Conservation (phyloP, 2,797 vertebrate species). For the Centropyge bicolor region DNA sequence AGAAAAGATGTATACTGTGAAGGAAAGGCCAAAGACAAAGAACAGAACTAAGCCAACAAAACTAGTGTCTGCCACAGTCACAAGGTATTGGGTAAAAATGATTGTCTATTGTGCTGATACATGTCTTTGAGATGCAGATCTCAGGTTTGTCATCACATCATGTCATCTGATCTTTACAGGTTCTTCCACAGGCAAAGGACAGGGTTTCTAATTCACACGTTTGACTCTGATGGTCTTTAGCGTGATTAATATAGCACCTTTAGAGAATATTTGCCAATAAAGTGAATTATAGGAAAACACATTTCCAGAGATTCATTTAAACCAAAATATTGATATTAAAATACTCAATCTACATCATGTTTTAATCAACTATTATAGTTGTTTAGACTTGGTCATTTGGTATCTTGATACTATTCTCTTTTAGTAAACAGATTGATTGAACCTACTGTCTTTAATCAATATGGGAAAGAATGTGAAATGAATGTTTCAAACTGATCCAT, state of each 20-base stretch:
- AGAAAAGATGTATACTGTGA: neutral
- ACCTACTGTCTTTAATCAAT: neutral
- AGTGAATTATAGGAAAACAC: neutral
- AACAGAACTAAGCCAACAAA: neutral
- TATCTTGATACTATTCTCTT: neutral
- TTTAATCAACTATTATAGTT: neutral
- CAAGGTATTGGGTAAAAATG: neutral
- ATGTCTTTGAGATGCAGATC: conserved; percentile 39
- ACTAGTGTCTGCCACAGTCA: neutral
- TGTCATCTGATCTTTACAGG: conserved; percentile 26
- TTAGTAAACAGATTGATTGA: neutral
- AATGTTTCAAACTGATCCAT: too few relatives aligned
- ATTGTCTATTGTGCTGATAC: neutral
- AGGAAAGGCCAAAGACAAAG: neutral
- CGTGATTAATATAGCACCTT: neutral
- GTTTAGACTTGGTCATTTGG: neutral
- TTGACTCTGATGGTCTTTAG: conserved; percentile 9
- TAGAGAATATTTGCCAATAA: neutral
- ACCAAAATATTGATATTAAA: neutral
- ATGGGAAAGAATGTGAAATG: neutral
- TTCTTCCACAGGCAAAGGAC: conserved; percentile 43
- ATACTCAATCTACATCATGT: neutral
- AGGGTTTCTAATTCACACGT: conserved; percentile 9
- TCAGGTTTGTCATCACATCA: conserved; percentile 55
- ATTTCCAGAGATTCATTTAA: neutral